Evolutionary conservation across 2,888 invertebrate species (phyloP), one percentile per base, ranked within the genome.

Genomic region (Lochmaea capreae): DNA sequence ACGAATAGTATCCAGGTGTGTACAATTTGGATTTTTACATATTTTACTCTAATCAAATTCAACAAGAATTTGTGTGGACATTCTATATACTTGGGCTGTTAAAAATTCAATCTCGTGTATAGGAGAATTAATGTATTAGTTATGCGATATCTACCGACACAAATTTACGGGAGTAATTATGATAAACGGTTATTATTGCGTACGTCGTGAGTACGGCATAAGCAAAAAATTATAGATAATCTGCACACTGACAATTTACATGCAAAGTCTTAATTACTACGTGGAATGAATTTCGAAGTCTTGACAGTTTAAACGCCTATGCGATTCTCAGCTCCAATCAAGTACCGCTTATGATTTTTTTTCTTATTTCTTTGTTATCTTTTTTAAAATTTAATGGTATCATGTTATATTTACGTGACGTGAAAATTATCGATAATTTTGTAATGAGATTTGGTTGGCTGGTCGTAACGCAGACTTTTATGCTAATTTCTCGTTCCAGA

Each of bases 221-320:
- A 62, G 59, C 57, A 71, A 67, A 65, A 74, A 71, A 71, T 65
- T 74, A 65, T 67, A 57, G 43, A 67, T 67, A 67, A 65, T 67
- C 63, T 67, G 26, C 65, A 65, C 58, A 74, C 67, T 67, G 65
- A 75, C 67, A 79, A 85, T 85, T 84, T 84, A 81, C 84, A 84
- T 85, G 84, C 83, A 78, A 84, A 83, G 82, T 85, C 85, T 86
- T 86, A 86, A 86, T 86, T 86, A 86, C 80, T 79, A 82, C 82
- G 81, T 16, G 81, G 81, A 80, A 80, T 73, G 72, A 78, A 78
- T 79, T 81, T 81, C 79, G 77, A 76, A 74, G 71, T 79, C 79
- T 79, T 79, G 80, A 80, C 80, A 82, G 80, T 78, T 80, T 82
- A 77, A 79, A 82, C 85, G 85, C 85, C 85, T 84, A 85, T 83